Conservation (phyloP, 2,888 invertebrate species). For the Tuberolachnus salignus region DNA sequence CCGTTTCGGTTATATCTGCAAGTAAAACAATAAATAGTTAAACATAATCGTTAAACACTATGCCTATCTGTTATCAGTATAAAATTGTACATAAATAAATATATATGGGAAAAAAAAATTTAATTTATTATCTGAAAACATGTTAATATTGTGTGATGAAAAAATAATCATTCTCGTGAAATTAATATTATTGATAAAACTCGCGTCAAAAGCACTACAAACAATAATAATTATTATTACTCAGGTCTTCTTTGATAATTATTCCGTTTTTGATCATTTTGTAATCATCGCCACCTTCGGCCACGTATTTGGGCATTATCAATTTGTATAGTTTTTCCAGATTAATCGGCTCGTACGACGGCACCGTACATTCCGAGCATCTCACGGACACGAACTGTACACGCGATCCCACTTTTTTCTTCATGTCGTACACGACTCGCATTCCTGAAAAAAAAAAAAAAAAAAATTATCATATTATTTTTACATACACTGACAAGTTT, state of each 20-base stretch:
- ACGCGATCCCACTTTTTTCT: slow-evolving; percentile 68
- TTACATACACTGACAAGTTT: too few relatives aligned
- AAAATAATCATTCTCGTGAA: neutral
- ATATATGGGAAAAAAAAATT: too few relatives aligned
- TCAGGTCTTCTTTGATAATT: neutral
- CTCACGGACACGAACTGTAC: slow-evolving; percentile 70
- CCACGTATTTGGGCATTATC: slow-evolving; percentile 71
- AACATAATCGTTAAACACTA: neutral
- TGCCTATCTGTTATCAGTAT: too few relatives aligned
- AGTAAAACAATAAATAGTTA: neutral
- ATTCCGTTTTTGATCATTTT: slow-evolving; percentile 63
- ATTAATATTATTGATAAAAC: neutral
- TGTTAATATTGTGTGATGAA: too few relatives aligned
- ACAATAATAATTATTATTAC: neutral
- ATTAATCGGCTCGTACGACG: slow-evolving; percentile 67
- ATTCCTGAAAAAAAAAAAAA: slow-evolving; percentile 61
- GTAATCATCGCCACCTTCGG: slow-evolving; percentile 78
- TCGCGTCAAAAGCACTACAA: neutral
- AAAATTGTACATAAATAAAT: too few relatives aligned
- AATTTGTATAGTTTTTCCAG: slow-evolving; percentile 69
- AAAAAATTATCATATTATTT: neutral
- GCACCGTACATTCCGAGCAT: slow-evolving; percentile 74
- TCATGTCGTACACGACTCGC: slow-evolving; percentile 72
- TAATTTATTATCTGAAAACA: too few relatives aligned
- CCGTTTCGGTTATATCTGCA: slow-evolving; percentile 24